Base-by-base conservation (phyloP, 2,113 vertebrate genomes). In the Toxotes jaculatrix region DNA sequence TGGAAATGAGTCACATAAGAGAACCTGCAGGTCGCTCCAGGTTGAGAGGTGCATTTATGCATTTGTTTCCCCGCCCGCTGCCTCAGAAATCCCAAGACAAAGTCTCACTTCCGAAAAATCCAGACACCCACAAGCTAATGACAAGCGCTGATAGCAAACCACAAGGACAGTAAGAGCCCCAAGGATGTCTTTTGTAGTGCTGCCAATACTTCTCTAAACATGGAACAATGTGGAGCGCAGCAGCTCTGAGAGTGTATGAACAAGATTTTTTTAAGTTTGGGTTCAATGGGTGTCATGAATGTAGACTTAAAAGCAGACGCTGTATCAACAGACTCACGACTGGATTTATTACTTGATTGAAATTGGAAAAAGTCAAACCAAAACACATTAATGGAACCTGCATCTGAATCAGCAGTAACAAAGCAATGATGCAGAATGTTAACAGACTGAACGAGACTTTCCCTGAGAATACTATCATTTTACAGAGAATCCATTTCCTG, bases 101-200 rank as follows among this genome's bases (percentile, higher is more conserved):
- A 49, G 55, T 59, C 78, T 83, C 71, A 71, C 73, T 82, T 69
- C 78, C 21, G 13, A 79, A 82, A 67, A 57, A 38, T 55, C 38
- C 62, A 73, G 59, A 81, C 63, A 83, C 80, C 62, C 78, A 45
- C 31, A 61, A 21, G 32, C 31, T 36, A 65, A 75, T 27, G 74
- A 67, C 70, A 76, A 83, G 81, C 21, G 70, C 83, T 82, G 79
- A 85, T 67, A 87, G 23, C 42, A 23, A 83, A 84, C 57, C 78
- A 51, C 27, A 60, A 17, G 31, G 31, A 42, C 17, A 0, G 17
- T 47, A 59, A 72, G 75, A 79, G 75, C 68, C 61, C 32, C n/a
- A 45, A 5, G 79, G 70, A 62, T 14, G 40, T 70, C 38, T 31
- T 56, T 49, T 85, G 74, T 43, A 72, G 73, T 4, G 62, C 65